Percentiles rank a stretch among this genome's conserved stretches.
phyloP scores from a whole-genome alignment of 2,797 vertebrate genomes.

The Muscicapa comitata region DNA sequence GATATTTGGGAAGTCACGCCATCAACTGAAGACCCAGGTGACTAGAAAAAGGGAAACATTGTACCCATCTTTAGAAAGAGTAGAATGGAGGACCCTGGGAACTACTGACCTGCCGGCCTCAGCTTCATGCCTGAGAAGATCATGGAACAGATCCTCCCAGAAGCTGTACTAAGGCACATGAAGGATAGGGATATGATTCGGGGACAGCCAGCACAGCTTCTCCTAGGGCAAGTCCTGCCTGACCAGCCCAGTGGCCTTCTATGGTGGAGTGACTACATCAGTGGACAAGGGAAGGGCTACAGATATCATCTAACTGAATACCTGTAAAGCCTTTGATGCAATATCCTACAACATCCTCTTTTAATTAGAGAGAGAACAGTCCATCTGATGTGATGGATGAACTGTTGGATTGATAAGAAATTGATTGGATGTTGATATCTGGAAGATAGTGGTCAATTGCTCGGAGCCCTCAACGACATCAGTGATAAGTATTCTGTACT shows the following conservation, averaged over 20 bases:
- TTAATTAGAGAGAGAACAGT: neutral
- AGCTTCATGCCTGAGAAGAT: neutral
- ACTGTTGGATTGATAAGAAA: neutral
- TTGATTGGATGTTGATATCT: neutral
- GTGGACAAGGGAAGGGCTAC: neutral
- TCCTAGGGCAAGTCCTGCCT: neutral
- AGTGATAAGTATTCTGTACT: rapidly evolving
- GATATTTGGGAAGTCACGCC: neutral
- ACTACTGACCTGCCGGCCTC: rapidly evolving
- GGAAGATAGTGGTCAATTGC: neutral
- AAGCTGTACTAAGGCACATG: neutral
- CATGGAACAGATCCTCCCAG: neutral
- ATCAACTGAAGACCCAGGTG: neutral
- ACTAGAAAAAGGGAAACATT: neutral
- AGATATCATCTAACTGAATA: neutral
- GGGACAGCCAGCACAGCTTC: neutral
- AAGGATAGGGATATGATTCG: rapidly evolving
- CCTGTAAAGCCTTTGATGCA: neutral
- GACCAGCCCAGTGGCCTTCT: neutral
- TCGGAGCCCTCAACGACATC: neutral
- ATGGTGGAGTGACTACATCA: neutral
- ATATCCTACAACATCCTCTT: neutral
- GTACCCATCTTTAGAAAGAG: neutral
- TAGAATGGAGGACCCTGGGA: neutral
- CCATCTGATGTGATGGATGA: neutral